Base-by-base conservation (phyloP, 1,140 invertebrate species). In the Drosophila kanapiae region DNA sequence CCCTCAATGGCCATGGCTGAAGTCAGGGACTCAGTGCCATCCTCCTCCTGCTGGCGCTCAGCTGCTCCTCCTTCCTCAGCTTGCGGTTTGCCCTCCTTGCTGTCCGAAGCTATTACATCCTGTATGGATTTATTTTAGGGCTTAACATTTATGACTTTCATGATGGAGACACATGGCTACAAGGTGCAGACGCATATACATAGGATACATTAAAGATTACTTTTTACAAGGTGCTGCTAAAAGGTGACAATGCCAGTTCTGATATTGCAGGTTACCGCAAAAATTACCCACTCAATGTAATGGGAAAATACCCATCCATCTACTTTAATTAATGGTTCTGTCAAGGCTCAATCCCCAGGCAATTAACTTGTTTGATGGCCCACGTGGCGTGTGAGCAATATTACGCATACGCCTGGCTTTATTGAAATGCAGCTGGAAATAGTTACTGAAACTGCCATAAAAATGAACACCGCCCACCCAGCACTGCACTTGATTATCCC, bases 1-100 rank as follows among this genome's bases (percentile, higher is more conserved):
- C 95, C 95, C 93, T 95, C 95, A 78, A 95, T 95, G 57, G 95
- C 93, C 82, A 92, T 74, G 60, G 93, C 92, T 37, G 93, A 87
- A 42, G 92, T 91, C 6, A 87, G 72, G 45, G 92, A 92, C 27
- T 85, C 90, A 14, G 48, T 71, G 42, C 92, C 88, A 51, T 92
- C 83, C 43, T 92, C 79, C 38, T 91, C 91, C 35, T 42, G 13
- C 14, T 42, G 31, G 8, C 10, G 13, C 6, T 18, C 27, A 40
- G 27, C 29, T 23, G 47, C 43, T 31, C 18, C 54, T 43, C 37
- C 45, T n/a, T 40, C 70, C 57, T 23, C 23, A 23, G 58, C 18
- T 47, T 9, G n/a, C 11, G 27, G 61, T 18, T 35, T 27, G 16
- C n/a, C 35, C 29, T 33, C 43, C 31, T 42, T 63, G 40, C 72